Base-by-base conservation (phyloP, 2,797 vertebrate species). In the Champsocephalus gunnari region DNA sequence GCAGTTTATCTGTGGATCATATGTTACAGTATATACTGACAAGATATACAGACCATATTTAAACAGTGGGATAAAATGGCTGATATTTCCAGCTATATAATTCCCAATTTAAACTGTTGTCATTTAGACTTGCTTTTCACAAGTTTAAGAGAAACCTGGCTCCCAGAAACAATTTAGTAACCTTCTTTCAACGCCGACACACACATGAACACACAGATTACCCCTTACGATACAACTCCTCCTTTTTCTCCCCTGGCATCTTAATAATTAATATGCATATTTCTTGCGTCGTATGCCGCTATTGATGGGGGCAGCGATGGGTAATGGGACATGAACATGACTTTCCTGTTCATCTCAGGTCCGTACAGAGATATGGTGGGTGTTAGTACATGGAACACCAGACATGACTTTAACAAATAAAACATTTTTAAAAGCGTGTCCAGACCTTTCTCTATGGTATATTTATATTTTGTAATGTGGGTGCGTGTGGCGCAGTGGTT, bases 201-300 rank as follows among this genome's bases (percentile, higher is more conserved):
- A 73, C 53, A 77, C 74, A 80, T 70, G 84, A 57, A 80, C 72
- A 89, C 71, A 79, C 54, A 69, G 73, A 80, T 87, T 85, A 87
- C 71, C 64, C 75, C 75, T 50, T 49, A 84, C 51, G 63, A 56
- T 43, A 64, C 41, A 16, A 81, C 73, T 83, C 84, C 72, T 76
- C 86, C 72, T 70, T 70, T 80, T 60, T 85, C 80, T 89, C 87
- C 83, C 82, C 61, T 64, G 62, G 48, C 77, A 79, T 75, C 79
- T 93, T 90, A 92, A 93, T 93, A 93, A 94, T 94, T 89, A 89
- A 93, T 88, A 91, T 87, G 82, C 83, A 89, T 90, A 88, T 92
- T 92, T 93, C 92, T 88, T 89, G 82, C 87, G 82, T 82, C 56
- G 81, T 88, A 84, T 82, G 78, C 78, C 57, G 72, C 82, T 85